phyloP scores from a whole-genome alignment of 2,113 vertebrate genomes.

The Poecile atricapillus region DNA sequence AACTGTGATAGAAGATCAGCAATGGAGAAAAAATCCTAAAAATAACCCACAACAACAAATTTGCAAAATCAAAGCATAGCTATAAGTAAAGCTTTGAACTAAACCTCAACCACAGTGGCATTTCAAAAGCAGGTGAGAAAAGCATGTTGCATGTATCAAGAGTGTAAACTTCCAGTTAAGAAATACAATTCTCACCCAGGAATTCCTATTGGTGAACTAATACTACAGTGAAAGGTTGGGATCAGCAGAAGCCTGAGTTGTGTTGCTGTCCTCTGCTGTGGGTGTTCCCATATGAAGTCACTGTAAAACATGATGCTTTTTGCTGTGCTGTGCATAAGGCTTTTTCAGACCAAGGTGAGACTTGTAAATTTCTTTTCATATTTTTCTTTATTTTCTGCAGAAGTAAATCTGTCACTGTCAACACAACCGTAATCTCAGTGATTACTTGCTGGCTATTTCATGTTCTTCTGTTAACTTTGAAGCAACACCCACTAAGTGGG shows the following conservation, averaged over 20 bases:
- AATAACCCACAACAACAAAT: neutral
- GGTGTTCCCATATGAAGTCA: neutral
- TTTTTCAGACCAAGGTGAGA: neutral
- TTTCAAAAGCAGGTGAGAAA: neutral
- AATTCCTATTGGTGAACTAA: neutral
- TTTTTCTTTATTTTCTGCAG: neutral
- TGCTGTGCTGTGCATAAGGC: neutral
- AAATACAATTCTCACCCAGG: neutral
- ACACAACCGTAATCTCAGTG: neutral
- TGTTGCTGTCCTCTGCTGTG: neutral
- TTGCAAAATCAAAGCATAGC: neutral
- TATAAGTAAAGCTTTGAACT: neutral
- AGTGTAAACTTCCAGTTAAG: neutral
- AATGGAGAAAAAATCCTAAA: neutral
- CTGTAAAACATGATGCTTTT: neutral
- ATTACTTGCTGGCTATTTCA: neutral
- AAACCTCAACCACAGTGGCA: neutral
- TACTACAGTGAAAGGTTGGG: neutral
- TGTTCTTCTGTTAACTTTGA: neutral
- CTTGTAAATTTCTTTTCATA: neutral
- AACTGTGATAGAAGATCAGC: neutral
- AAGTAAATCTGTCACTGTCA: neutral
- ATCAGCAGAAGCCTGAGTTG: neutral
- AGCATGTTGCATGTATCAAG: neutral
- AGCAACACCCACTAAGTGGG: neutral